Conservation (phyloP, 2,888 invertebrate species). For the Andrena chrysosceles region DNA sequence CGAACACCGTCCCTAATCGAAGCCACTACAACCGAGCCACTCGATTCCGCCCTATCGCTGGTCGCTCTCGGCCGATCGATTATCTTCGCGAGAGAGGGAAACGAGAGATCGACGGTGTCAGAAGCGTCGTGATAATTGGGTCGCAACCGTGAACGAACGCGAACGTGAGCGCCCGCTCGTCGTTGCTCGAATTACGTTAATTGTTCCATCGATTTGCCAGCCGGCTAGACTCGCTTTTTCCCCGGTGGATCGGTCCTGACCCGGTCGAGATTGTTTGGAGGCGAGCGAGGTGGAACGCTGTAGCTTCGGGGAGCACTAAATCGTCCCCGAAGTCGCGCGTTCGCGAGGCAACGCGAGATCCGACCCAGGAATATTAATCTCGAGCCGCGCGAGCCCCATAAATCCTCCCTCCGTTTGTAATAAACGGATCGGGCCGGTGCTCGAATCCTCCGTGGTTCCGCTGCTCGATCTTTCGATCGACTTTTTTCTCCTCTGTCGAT, state of each 20-base stretch:
- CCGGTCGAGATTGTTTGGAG: conserved; percentile 2
- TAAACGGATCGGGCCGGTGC: conserved; percentile 47
- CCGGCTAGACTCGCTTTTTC: background rate
- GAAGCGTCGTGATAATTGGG: conserved; percentile 53
- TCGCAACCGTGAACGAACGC: conserved; percentile 44
- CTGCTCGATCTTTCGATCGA: conserved; percentile 38
- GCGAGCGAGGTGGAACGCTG: background rate
- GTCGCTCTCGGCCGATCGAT: conserved; percentile 6
- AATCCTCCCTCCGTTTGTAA: conserved; percentile 46
- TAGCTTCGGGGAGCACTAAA: conserved; percentile 19
- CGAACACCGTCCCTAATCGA: background rate
- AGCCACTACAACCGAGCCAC: background rate
- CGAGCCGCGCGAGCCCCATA: conserved; percentile 33
- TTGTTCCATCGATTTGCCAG: conserved; percentile 63
- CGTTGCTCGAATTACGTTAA: conserved; percentile 77
- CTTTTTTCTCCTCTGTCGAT: conserved; percentile 6
- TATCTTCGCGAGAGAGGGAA: background rate
- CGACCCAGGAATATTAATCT: conserved; percentile 53
- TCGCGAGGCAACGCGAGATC: conserved; percentile 24
- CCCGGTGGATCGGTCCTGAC: background rate
- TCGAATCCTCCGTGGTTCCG: conserved; percentile 30
- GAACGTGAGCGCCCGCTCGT: conserved; percentile 58
- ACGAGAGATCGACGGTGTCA: too few relatives aligned
- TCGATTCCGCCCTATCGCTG: background rate
- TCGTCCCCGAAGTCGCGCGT: conserved; percentile 23